Base-by-base conservation (phyloP, 1,140 invertebrate genomes). In the Oryzaephilus surinamensis region DNA sequence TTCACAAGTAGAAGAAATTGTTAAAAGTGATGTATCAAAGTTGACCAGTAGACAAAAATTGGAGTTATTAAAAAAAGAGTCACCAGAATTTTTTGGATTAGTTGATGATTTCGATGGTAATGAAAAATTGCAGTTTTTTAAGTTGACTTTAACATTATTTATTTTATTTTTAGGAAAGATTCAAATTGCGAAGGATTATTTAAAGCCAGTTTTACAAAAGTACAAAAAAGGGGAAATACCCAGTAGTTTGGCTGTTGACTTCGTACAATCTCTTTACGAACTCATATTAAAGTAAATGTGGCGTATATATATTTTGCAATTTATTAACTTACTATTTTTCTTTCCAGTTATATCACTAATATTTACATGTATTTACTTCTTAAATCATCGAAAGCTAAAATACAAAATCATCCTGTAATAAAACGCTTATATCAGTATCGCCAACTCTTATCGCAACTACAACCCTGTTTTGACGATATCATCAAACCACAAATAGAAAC, bases 321-420 rank as follows among this genome's bases (percentile, higher is more conserved):
- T 38, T 43, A 20, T 42, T 18, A 24, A 41, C 10, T 26, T 23
- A 6, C 18, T 14, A 32, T 33, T 46, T 30, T 33, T 32, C 15
- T 28, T 62, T 69, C 44, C 48, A 79, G 75, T 61, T 94, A 95
- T 55, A 84, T 79, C 47, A 77, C 75, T 12, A 93, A 94, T 60
- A 79, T 94, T 13, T 73, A 74, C 16, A 92, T 87, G 63, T 96
- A 92, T 63, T 57, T 95, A 40, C 67, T 88, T 45, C 51, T 95
- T 1, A 93, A 90, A 69, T 67, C 76, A 26, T 80, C 80, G 58
- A 76, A 73, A 45, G 61, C 71, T 20, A 66, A 71, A 33, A 67
- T 87, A 11, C 72, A 78, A 49, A 76, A 77, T 43, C 92, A 96
- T 72, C 90, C 91, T 18, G 76, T 94, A 18, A 76, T 89, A 12